Evolutionary conservation across 2,888 invertebrate genomes (phyloP), one percentile per base, ranked within the genome.

Genomic region (Tachystola acroxantha): DNA sequence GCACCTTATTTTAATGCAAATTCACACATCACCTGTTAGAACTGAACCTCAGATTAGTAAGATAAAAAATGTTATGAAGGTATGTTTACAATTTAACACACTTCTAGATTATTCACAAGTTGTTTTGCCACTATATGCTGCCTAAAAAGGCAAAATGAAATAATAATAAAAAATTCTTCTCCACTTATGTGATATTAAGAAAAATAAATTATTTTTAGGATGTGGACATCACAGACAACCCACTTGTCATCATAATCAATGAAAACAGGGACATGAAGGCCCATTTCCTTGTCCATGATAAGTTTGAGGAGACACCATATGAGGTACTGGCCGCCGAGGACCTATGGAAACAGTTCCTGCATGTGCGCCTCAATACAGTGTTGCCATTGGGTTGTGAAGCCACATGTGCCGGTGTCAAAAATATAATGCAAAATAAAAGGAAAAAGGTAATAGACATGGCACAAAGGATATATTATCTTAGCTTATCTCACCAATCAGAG

Each of bases 151-250:
- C n/a, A n/a, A n/a, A n/a, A n/a, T n/a, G n/a, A n/a, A n/a, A n/a
- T n/a, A n/a, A n/a, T n/a, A n/a, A n/a, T n/a, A n/a, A n/a, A n/a
- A n/a, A n/a, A n/a, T n/a, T n/a, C n/a, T n/a, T n/a, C n/a, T n/a
- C n/a, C n/a, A n/a, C n/a, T n/a, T n/a, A n/a, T n/a, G n/a, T n/a
- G 16, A 6, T 16, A 16, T 16, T 16, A 16, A 16, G 16, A 16
- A 16, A 16, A 16, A 16, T 16, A 16, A 16, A 13, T 7, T 1
- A 7, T 37, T 69, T 71, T 19, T 53, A 89, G 88, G 91, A 93
- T 73, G 91, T 94, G 39, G 92, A 94, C 64, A 92, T 94, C 54
- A 94, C 94, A 34, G 94, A 94, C 60, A 94, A 94, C 76, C 94
- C 94, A 2, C 81, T 94, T 39, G 84, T 93, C 34, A 75, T 94